These are phyloP conservation scores for Hemiscyllium ocellatum DNA, from an alignment of 2,113 vertebrate genomes.

Conservation along the genomic window DNA sequence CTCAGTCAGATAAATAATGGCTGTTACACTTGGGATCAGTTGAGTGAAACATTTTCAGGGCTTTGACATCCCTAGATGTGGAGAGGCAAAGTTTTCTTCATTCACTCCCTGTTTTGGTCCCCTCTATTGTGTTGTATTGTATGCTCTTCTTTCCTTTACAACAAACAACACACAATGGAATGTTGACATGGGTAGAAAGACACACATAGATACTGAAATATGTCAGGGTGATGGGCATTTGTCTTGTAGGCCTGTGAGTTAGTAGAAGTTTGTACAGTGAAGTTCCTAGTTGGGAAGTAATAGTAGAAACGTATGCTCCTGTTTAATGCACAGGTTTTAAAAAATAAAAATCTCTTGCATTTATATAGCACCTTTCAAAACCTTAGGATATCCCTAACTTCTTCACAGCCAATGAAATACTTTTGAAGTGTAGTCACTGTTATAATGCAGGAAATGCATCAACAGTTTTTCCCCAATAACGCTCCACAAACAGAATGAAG, in stretches of 20 bases:
- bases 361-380: neutral
- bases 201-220: neutral
- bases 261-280: neutral
- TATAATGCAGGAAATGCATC: neutral
- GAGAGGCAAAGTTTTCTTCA: neutral
- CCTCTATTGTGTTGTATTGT: neutral
- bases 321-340: neutral
- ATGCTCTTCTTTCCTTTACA: neutral
- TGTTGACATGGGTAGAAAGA: neutral
- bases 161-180: neutral
- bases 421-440: neutral
- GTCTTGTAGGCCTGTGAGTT: neutral
- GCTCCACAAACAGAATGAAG: neutral
- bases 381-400: neutral
- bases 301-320: neutral
- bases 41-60: neutral
- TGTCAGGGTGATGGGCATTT: neutral
- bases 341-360: neutral
- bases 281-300: neutral
- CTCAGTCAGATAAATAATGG: neutral
- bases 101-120: neutral
- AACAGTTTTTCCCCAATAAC: neutral
- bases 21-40: neutral
- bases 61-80: neutral
- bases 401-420: neutral